These are phyloP conservation scores for Epizoanthus stellaris DNA, from an alignment of 92 coral and sea anemone species.

Conservation along the genomic window DNA sequence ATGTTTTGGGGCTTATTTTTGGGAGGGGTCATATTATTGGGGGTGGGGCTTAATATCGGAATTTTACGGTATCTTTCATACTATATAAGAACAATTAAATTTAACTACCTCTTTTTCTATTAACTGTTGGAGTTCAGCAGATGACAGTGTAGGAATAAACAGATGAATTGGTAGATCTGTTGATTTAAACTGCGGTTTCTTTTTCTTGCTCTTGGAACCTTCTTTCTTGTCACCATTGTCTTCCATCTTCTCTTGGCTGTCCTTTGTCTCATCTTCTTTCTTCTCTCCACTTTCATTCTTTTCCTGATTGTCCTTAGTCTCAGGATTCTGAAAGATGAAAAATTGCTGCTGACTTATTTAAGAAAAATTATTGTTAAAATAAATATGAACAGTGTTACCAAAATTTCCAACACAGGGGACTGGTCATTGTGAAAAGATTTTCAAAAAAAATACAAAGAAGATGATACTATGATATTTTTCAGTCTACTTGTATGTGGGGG, in stretches of 20 bases:
- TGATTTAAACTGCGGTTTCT: conserved; percentile 84
- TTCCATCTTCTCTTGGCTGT: conserved; percentile 42
- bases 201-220: conserved; percentile 85
- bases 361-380: too few species aligned
- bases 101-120: conserved; percentile 82
- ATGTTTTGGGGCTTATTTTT: too few species aligned
- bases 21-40: too few species aligned
- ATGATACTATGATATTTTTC: background rate
- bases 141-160: conserved; percentile 68
- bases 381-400: too few species aligned
- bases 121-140: conserved; percentile 62
- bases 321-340: background rate
- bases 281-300: conserved; percentile 50
- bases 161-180: conserved; percentile 80
- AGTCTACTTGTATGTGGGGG: background rate
- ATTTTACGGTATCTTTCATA: too few species aligned
- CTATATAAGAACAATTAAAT: too few species aligned
- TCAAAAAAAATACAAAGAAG: too few species aligned
- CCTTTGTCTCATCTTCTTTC: conserved; percentile 52
- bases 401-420: background rate
- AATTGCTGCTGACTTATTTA: too few species aligned
- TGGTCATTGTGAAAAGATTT: too few species aligned
- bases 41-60: too few species aligned
- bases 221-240: conserved; percentile 50
- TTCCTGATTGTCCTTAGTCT: conserved; percentile 38